These are phyloP conservation scores for Rhea americana DNA, from an alignment of 2,113 vertebrate species.

Conservation along the genomic window DNA sequence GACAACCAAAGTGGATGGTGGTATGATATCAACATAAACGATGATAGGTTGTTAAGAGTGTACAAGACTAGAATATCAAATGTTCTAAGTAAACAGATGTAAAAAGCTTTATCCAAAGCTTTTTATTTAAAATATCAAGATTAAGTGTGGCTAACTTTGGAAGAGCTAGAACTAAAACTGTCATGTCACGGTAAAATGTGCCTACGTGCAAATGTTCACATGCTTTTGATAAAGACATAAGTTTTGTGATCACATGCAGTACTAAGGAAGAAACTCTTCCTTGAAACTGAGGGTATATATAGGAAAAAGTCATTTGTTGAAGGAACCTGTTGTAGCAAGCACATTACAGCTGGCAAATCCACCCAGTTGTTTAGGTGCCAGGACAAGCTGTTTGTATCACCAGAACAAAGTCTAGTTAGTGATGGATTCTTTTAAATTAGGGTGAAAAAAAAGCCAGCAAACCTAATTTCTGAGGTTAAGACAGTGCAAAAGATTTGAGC, in stretches of 20 bases:
- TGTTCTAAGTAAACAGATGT: background rate
- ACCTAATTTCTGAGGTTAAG: background rate
- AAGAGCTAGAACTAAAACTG: background rate
- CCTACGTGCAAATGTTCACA: background rate
- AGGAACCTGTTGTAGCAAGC: background rate
- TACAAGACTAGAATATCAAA: background rate
- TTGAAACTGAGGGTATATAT: background rate
- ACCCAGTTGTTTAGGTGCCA: background rate
- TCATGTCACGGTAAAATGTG: background rate
- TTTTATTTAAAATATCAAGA: background rate
- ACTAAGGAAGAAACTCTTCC: background rate
- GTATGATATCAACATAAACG: background rate
- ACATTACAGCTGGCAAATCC: background rate
- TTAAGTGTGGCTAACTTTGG: background rate
- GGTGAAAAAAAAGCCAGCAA: background rate
- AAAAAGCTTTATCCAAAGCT: background rate
- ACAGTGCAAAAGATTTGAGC: background rate
- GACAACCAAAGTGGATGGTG: background rate
- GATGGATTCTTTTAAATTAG: background rate
- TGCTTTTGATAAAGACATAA: background rate
- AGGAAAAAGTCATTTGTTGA: background rate
- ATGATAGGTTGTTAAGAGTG: background rate
- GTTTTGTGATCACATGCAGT: rapidly evolving
- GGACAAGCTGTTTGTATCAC: background rate
- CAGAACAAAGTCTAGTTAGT: background rate